Conservation (phyloP, 2,113 vertebrate species). For the Thunnus thynnus region DNA sequence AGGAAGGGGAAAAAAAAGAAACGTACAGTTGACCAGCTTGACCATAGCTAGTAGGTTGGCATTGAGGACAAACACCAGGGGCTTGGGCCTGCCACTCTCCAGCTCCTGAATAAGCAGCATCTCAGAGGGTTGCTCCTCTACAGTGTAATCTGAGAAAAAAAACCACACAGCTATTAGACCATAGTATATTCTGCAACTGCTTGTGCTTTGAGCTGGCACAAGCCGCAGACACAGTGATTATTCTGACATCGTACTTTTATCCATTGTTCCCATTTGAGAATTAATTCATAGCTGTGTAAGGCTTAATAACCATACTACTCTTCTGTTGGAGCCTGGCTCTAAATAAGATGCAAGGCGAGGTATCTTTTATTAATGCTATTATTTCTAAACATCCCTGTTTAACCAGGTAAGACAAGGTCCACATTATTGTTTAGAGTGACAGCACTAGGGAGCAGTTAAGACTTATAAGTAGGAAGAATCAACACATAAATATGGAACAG, state of each 20-base stretch:
- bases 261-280: neutral
- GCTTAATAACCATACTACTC: constrained; percentile 10
- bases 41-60: constrained; percentile 96
- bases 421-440: constrained; percentile 8
- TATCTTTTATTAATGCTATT: constrained; percentile 16
- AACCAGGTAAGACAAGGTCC: neutral
- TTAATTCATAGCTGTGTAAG: neutral
- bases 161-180: constrained; percentile 13
- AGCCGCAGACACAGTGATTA: neutral
- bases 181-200: neutral
- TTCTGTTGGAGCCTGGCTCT: neutral
- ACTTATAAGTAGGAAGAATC: neutral
- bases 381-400: neutral
- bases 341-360: neutral
- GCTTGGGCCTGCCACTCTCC: constrained; percentile 84
- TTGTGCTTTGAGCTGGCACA: neutral
- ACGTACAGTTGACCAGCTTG: constrained; percentile 92
- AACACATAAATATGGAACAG: neutral
- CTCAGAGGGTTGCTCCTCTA: constrained; percentile 96
- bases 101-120: constrained; percentile 94
- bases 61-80: constrained; percentile 94
- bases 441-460: neutral
- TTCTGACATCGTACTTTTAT: neutral
- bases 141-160: constrained; percentile 91
- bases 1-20: neutral